Evolutionary conservation across 1,140 invertebrate species (phyloP), one percentile per base, ranked within the genome.

Genomic region (Pseudomyrmex gracilis): DNA sequence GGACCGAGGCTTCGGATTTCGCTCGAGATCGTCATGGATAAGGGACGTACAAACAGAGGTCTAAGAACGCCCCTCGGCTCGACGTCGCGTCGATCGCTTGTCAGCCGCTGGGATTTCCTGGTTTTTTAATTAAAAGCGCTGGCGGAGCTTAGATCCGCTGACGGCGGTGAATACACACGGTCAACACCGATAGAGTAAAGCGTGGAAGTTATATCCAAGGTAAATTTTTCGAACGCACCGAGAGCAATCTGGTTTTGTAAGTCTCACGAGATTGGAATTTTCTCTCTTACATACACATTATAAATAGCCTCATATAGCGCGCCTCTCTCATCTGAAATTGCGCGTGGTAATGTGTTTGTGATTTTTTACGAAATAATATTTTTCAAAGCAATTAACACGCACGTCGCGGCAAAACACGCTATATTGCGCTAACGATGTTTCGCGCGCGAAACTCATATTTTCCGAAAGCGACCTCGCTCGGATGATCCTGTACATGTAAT

Each of bases 91-190:
- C 86, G 87, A 83, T 78, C 83, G 78, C 84, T 84, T 77, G 77
- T 80, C 67, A 77, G 51, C 74, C 73, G 49, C 10, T 9, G 77
- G 67, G 76, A 84, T 73, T 70, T 57, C 34, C 43, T 43, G 64
- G 76, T 60, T 87, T 89, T 90, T 90, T 87, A 88, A 89, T 90
- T 88, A 90, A 86, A 73, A 86, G 58, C 55, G 57, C 63, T 58
- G 76, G n/a, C 20, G 34, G 24, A 57, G 51, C 15, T 80, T 47
- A 15, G 76, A 80, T 49, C 68, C 53, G 17, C 2, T 24, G 51
- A 1, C 49, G 51, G 10, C 17, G 2, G 20, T 12, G 24, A n/a
- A 43, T 76, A 15, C 17, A 77, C 9, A 77, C 9, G 17, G 24
- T 20, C 61, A 17, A 17, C n/a, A 20, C 20, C 17, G 24, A n/a